These are phyloP conservation scores for Chloroceryle inda DNA, from an alignment of 2,797 vertebrate species.

Conservation along the genomic window DNA sequence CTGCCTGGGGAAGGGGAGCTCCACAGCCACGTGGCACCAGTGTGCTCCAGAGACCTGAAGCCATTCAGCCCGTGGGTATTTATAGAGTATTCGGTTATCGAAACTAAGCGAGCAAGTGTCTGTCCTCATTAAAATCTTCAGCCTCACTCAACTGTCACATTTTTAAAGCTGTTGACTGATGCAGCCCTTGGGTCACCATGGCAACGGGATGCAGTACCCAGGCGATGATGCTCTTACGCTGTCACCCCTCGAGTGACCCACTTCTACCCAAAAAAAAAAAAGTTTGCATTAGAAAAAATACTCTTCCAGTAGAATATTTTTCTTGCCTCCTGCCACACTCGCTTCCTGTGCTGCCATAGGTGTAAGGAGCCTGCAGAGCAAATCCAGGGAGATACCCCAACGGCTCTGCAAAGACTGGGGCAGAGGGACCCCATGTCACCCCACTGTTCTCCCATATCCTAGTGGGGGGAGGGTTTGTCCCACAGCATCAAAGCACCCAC, in stretches of 20 bases:
- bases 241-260: slow-evolving; percentile 59
- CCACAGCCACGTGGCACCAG: rapidly evolving
- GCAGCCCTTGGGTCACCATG: slow-evolving; percentile 74
- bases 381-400: not conserved
- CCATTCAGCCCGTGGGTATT: not conserved
- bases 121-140: slow-evolving; percentile 68
- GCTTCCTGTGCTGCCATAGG: not conserved
- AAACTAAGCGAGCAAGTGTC: slow-evolving; percentile 37
- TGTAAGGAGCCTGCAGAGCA: not conserved
- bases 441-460: not conserved
- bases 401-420: rapidly evolving
- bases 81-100: slow-evolving; percentile 6
- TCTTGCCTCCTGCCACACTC: not conserved
- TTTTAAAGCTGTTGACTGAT: slow-evolving; percentile 68
- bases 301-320: not conserved
- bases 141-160: slow-evolving; percentile 63
- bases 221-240: slow-evolving; percentile 45
- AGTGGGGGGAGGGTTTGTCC: not conserved
- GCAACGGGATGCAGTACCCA: slow-evolving; percentile 70
- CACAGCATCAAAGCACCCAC: not conserved
- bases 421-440: rapidly evolving
- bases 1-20: rapidly evolving
- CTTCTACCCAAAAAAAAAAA: slow-evolving; percentile 36
- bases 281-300: not conserved
- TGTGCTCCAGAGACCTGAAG: not conserved